Evolutionary conservation across 2,797 vertebrate genomes (phyloP).

Genomic region (Muscicapa striata): DNA sequence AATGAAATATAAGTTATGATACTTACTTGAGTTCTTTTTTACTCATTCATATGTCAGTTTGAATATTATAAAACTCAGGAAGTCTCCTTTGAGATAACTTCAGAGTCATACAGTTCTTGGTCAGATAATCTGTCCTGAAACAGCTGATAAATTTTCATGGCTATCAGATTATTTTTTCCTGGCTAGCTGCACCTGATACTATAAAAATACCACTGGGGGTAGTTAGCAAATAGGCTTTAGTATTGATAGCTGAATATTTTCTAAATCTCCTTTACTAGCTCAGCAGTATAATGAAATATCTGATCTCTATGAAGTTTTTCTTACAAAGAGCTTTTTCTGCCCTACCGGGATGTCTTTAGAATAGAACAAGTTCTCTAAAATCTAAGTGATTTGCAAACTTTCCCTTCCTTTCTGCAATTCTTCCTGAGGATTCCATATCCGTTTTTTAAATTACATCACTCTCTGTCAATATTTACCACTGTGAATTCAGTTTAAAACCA

Average conservation of each 20-base stretch:
- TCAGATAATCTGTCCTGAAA: constrained; percentile 17
- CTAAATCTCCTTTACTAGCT: neutral
- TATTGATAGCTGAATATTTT: neutral
- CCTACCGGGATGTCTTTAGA: neutral
- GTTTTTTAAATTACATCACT: neutral
- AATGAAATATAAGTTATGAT: neutral
- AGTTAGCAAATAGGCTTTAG: neutral
- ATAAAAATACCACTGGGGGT: neutral
- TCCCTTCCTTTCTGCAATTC: neutral
- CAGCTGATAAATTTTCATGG: neutral
- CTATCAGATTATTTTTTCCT: neutral
- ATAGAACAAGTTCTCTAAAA: neutral
- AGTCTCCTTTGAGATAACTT: neutral
- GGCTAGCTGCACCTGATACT: neutral
- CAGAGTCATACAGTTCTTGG: neutral
- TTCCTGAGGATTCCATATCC: neutral
- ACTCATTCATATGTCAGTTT: neutral
- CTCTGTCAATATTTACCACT: neutral
- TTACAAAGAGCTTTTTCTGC: neutral
- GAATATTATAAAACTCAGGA: neutral
- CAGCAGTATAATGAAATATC: neutral
- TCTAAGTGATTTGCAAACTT: neutral
- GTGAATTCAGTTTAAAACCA: neutral
- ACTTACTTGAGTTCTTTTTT: neutral
- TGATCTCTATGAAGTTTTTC: neutral